Evolutionary conservation across 1,140 invertebrate species (phyloP), one percentile per base, ranked within the genome.

Genomic region (Saccostrea glomerata): DNA sequence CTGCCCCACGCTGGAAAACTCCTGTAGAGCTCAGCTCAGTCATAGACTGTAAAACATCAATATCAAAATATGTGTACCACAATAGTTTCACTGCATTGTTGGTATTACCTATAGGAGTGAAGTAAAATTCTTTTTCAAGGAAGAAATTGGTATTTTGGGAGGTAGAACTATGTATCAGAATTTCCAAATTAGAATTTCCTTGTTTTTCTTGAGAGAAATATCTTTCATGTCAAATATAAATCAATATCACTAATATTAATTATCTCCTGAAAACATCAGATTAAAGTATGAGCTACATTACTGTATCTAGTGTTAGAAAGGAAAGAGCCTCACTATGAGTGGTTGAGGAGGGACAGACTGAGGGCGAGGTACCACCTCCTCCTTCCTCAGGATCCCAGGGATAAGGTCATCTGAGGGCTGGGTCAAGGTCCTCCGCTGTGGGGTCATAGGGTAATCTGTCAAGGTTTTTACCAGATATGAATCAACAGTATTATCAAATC

Each of bases 21-120:
- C 90, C 90, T 84, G 89, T 90, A 30, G 88, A 84, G 25, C 89
- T 86, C 6, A 92, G 86, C 73, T 92, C 91, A 87, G 91, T 92
- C 66, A 86, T 91, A 11, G 91, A 92, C 91, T 92, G 87, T 36
- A 70, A 82, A 83, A 66, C 87, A 85, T 56, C 36, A 84, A n/a
- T 25, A 63, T 63, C 13, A 36, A 25, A 20, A 25, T 47, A 47
- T 5, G 6, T 47, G 47, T 47, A 36, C 47, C 47, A 47, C 47
- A 47, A 47, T 47, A 47, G 47, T 47, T 47, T 47, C 47, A 7
- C 6, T 47, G 47, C 47, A 47, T 47, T 47, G 47, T 47, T 7
- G 47, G 47, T 47, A 2, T 36, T 47, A 47, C 1, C 5, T 7
- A 47, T 7, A 47, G 40, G 40, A 47, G 6, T 47, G 1, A 47